A percentile compares a stretch with the other conserved stretches of the same genome.
Conservation (phyloP, 2,888 invertebrate species). For the Amorpha juglandis region DNA sequence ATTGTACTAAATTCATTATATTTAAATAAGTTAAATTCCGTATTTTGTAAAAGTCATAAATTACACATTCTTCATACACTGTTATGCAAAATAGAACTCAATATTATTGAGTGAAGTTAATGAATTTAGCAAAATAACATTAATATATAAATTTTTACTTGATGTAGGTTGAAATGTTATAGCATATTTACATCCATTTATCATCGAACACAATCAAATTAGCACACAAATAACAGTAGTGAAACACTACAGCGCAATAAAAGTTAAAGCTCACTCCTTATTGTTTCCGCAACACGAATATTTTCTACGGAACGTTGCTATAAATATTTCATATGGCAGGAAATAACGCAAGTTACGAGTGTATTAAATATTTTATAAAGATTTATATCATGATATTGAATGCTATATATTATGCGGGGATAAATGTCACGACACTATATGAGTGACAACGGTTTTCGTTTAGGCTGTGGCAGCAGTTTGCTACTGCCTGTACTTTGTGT, state of each 20-base stretch:
- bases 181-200: background rate
- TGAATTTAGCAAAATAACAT: too few relatives aligned
- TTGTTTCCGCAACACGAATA: background rate
- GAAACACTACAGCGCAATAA: background rate
- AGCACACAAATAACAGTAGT: background rate
- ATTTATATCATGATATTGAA: background rate
- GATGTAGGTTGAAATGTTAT: background rate
- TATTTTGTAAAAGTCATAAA: too few relatives aligned
- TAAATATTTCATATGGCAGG: background rate
- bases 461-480: too few relatives aligned
- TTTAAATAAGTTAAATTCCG: too few relatives aligned
- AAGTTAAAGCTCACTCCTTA: slow-evolving; percentile 13
- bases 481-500: too few relatives aligned
- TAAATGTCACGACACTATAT: background rate
- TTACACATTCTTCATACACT: too few relatives aligned
- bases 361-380: slow-evolving; percentile 6
- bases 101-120: too few relatives aligned
- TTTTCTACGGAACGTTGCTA: background rate
- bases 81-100: too few relatives aligned
- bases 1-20: too few relatives aligned
- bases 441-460: too few relatives aligned
- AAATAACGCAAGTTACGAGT: background rate
- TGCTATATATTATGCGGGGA: background rate
- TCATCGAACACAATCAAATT: slow-evolving; percentile 2
- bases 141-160: too few relatives aligned